phyloP scores from a whole-genome alignment of 1,140 invertebrate genomes.

The Euborellia annulipes region DNA sequence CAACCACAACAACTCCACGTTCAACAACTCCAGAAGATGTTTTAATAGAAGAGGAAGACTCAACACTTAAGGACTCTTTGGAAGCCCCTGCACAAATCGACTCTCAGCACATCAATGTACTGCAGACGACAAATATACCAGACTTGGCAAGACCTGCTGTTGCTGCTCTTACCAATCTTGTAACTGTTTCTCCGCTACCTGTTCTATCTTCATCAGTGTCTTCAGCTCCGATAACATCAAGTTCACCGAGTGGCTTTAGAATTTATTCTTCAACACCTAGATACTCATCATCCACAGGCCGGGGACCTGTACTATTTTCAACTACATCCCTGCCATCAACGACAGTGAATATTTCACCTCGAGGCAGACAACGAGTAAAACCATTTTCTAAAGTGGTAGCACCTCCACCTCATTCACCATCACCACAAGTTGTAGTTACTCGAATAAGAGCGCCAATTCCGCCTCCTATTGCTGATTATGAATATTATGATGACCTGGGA shows the following conservation, averaged over 20 bases:
- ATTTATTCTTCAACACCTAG: too few species aligned
- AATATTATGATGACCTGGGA: conserved; percentile 43
- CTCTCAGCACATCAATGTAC: too few species aligned
- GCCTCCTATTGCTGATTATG: conserved; percentile 35
- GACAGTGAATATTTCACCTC: too few species aligned
- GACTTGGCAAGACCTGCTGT: background rate
- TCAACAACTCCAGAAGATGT: too few species aligned
- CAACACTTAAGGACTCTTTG: too few species aligned
- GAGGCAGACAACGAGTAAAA: too few species aligned
- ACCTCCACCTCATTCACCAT: background rate
- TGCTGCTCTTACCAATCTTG: background rate
- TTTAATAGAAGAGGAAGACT: too few species aligned
- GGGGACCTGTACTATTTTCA: background rate
- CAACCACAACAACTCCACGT: too few species aligned
- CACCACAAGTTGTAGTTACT: background rate
- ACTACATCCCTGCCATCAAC: background rate
- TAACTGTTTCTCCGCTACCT: background rate
- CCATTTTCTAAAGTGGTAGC: conserved; percentile 13
- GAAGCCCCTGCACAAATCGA: too few species aligned
- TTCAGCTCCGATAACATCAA: too few species aligned
- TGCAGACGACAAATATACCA: background rate
- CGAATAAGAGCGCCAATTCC: background rate
- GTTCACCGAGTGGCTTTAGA: too few species aligned
- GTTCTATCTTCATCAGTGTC: too few species aligned
- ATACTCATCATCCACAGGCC: background rate